phyloP scores from a whole-genome alignment of 2,113 vertebrate genomes.

The Athene cunicularia region DNA sequence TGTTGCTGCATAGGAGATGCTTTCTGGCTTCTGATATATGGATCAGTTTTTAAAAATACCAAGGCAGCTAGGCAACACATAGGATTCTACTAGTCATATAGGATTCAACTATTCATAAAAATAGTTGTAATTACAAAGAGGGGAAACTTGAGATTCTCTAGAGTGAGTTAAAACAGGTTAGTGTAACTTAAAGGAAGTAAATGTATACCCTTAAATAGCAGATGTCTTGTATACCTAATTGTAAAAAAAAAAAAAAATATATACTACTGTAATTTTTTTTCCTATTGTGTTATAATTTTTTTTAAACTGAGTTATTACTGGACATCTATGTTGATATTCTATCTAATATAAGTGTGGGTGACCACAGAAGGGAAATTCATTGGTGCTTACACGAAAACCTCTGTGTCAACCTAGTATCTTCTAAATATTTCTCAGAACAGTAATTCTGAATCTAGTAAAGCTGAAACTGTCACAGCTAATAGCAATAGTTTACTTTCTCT shows the following conservation, averaged over 20 bases:
- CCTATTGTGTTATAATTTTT: background rate
- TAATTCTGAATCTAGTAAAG: background rate
- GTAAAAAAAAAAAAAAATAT: background rate
- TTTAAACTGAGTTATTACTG: background rate
- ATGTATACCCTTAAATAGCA: background rate
- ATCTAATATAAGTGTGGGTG: background rate
- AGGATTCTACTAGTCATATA: no score
- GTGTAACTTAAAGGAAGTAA: background rate
- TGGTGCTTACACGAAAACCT: background rate
- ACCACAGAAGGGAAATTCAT: background rate
- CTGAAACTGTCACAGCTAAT: background rate
- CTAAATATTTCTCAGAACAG: background rate
- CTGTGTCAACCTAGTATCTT: background rate
- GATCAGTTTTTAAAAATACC: background rate
- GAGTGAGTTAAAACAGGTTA: background rate
- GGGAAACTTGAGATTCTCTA: background rate
- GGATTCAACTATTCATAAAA: background rate
- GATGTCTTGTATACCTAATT: background rate
- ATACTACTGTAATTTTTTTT: background rate
- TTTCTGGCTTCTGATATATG: background rate
- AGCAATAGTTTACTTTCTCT: background rate
- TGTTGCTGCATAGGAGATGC: background rate
- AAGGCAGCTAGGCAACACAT: background rate
- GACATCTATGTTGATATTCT: background rate
- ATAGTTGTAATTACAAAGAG: background rate